Base-by-base conservation (phyloP, 2,888 invertebrate genomes). In the Drosophila mimica region DNA sequence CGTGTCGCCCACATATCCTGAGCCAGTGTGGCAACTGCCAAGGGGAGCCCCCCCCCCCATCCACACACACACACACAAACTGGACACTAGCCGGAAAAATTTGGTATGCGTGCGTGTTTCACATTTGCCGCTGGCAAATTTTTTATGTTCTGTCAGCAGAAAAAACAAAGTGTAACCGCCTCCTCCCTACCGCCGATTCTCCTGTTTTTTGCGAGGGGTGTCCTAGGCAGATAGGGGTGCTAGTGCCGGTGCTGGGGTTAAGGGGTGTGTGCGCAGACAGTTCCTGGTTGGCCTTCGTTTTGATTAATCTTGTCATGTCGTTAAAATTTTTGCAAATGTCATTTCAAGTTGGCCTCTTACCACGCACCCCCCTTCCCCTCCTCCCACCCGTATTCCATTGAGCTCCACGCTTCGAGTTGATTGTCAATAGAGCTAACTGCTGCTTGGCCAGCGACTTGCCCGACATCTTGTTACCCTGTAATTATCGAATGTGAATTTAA, bases 281-380 rank as follows among this genome's bases (percentile, higher is more conserved):
- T 80, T 80, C 34, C 68, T 56, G 68, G 68, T 72, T 72, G 76
- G 68, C 76, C 81, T 80, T 74, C 75, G 75, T 87, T 87, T 86
- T 86, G 88, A 86, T 86, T 89, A 86, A 86, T 86, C 86, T 86
- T 83, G 76, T 82, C 85, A 75, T 89, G 88, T 89, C 88, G 89
- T 86, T 89, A 86, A 89, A 89, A 89, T 89, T 84, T 89, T 86
- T 82, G 86, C 86, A 84, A 86, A 88, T 86, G 85, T 84, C 89
- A 81, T 86, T 83, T 87, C 81, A 87, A 80, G 70, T 88, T 85
- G 82, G 60, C 76, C 76, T 85, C 70, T 79, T 69, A 60, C 57
- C 40, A 66, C 43, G 30, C 61, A 20, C 53, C 20, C 30, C 34
- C 28, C 25, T 25, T 25, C 34, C 28, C 17, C 8, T 13, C 31